These are phyloP conservation scores for Bombus pyrosoma DNA, from an alignment of 1,140 invertebrate genomes.

Conservation along the genomic window DNA sequence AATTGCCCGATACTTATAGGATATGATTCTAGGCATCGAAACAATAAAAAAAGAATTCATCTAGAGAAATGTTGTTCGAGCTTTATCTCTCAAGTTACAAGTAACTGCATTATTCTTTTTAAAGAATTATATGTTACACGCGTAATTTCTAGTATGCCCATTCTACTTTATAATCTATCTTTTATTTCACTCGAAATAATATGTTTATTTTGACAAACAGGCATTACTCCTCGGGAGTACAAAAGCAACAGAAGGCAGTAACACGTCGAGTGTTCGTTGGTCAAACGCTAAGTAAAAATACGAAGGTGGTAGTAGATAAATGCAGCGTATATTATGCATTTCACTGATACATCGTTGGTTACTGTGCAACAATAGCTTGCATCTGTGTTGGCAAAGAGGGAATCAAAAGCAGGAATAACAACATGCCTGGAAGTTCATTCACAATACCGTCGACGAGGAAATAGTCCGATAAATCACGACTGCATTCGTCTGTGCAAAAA, in stretches of 20 bases:
- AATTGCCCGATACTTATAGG: not conserved
- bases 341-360: not conserved
- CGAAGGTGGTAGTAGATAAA: not conserved
- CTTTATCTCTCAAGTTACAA: not conserved
- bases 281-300: no score
- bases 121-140: no score
- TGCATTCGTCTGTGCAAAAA: not conserved
- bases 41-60: not conserved
- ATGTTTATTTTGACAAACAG: no score
- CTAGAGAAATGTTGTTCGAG: not conserved
- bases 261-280: no score
- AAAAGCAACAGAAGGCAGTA: not conserved
- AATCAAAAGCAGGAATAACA: not conserved
- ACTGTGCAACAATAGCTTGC: not conserved
- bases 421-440: not conserved
- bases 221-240: not conserved
- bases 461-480: constrained; percentile 12
- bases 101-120: not conserved
- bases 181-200: not conserved
- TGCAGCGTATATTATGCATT: not conserved
- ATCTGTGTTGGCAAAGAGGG: not conserved
- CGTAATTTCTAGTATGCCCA: no score
- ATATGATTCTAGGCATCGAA: no score
- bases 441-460: not conserved
- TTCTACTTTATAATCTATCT: no score